Evolutionary conservation across 2,113 vertebrate species (phyloP).

Genomic region (Megalops atlanticus): DNA sequence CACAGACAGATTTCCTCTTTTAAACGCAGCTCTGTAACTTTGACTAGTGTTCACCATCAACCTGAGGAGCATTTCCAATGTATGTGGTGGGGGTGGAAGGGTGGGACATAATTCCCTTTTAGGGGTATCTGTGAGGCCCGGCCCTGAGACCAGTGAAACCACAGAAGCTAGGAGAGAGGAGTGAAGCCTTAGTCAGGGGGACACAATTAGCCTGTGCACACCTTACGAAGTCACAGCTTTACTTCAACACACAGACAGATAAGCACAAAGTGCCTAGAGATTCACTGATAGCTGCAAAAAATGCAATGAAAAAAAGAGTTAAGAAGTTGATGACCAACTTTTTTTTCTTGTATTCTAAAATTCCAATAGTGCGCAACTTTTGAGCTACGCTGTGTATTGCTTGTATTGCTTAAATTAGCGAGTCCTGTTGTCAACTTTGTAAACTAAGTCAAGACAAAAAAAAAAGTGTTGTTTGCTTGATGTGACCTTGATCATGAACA

Average conservation of each 20-base stretch:
- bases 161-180: conserved; percentile 1
- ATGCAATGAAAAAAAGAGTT: too few species aligned
- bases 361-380: too few species aligned
- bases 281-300: too few species aligned
- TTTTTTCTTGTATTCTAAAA: too few species aligned
- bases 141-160: conserved; percentile 24
- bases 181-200: conserved; percentile 25
- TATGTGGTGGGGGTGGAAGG: not conserved
- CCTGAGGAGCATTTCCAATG: not conserved
- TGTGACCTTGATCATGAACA: too few species aligned
- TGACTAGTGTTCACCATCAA: not conserved
- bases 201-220: conserved; percentile 36
- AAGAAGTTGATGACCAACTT: too few species aligned
- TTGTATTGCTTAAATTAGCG: too few species aligned
- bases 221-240: conserved; percentile 12
- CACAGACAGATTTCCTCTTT: conserved; percentile 14
- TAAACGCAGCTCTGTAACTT: conserved; percentile 17
- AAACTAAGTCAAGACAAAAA: too few species aligned
- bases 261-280: too few species aligned
- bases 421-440: too few species aligned
- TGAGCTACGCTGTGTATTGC: too few species aligned
- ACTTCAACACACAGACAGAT: not conserved
- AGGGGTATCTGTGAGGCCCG: conserved; percentile 39
- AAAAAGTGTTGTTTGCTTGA: too few species aligned
- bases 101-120: conserved; percentile 38